These are phyloP conservation scores for Cartodere bifasciata DNA, from an alignment of 2,888 invertebrate species.

Conservation along the genomic window DNA sequence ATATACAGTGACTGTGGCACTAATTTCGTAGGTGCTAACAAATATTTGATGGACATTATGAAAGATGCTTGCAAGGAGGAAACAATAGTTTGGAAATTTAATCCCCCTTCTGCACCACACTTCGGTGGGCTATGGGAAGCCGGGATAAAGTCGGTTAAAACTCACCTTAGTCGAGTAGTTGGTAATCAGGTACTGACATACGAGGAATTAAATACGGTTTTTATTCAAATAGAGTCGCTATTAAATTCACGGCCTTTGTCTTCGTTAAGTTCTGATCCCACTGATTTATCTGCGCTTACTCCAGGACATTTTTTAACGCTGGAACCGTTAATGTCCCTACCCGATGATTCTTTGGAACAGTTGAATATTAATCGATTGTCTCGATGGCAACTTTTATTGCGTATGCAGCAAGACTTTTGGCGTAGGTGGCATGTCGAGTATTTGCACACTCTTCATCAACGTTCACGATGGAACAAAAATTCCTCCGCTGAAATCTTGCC, in stretches of 20 bases:
- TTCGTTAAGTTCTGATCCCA: conserved; percentile 7
- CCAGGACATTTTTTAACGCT: conserved; percentile 11
- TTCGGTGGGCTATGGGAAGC: conserved; percentile 11
- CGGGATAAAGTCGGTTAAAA: conserved; percentile 8
- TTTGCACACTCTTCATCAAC: conserved; percentile 9
- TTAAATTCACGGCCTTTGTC: conserved; percentile 7
- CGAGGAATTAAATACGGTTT: conserved; percentile 8
- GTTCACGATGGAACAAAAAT: conserved; percentile 9
- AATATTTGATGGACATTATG: conserved; percentile 7
- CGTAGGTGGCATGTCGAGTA: conserved; percentile 10
- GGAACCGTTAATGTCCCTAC: conserved; percentile 4
- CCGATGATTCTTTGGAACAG: neutral
- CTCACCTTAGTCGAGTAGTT: conserved; percentile 6
- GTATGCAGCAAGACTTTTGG: conserved; percentile 13
- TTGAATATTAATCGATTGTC: conserved; percentile 1
- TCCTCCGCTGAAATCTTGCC: neutral
- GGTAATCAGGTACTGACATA: conserved; percentile 7
- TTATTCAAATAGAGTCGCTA: conserved; percentile 8
- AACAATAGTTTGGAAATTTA: too few relatives aligned
- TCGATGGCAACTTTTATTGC: conserved; percentile 9
- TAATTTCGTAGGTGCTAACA: conserved; percentile 14
- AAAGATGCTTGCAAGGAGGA: too few relatives aligned
- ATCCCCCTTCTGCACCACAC: conserved; percentile 6
- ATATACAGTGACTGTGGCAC: conserved; percentile 11
- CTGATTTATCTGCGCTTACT: conserved; percentile 9